Evolutionary conservation across 2,888 invertebrate genomes (phyloP).

Genomic region (Agriopis marginaria): DNA sequence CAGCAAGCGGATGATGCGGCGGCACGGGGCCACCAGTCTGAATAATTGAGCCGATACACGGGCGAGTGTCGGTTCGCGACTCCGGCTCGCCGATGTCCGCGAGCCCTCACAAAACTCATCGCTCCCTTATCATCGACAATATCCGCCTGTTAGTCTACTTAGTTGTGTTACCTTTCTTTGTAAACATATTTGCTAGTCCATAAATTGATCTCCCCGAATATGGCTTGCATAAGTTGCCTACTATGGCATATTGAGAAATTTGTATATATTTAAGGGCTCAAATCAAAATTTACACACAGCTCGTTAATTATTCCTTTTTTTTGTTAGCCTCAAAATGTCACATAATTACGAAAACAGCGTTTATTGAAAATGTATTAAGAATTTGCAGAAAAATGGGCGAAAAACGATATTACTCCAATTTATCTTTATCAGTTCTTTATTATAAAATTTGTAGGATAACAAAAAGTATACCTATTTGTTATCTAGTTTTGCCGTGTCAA

Average conservation of each 20-base stretch:
- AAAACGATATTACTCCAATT: no score
- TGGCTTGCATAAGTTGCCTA: background rate
- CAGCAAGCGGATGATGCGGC: slow-evolving; percentile 84
- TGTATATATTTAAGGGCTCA: background rate
- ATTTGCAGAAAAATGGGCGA: no score
- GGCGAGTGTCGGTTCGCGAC: slow-evolving; percentile 59
- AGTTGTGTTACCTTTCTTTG: background rate
- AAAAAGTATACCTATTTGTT: no score
- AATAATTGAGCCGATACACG: slow-evolving; percentile 80
- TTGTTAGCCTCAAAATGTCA: no score
- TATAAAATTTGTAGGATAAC: no score
- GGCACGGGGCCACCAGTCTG: slow-evolving; percentile 76
- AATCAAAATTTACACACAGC: no score
- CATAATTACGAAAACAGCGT: no score
- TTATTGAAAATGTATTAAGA: no score
- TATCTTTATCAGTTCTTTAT: no score
- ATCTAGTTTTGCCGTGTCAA: no score
- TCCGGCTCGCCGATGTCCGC: slow-evolving; percentile 51
- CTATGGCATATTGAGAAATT: background rate
- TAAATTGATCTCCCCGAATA: background rate
- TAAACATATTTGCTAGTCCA: background rate
- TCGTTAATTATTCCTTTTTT: no score
- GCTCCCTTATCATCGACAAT: slow-evolving; percentile 16
- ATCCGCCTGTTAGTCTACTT: background rate
- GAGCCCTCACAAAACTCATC: slow-evolving; percentile 15